Evolutionary conservation across 2,797 vertebrate genomes (phyloP).

Genomic region (Acestrorhynchus altus): DNA sequence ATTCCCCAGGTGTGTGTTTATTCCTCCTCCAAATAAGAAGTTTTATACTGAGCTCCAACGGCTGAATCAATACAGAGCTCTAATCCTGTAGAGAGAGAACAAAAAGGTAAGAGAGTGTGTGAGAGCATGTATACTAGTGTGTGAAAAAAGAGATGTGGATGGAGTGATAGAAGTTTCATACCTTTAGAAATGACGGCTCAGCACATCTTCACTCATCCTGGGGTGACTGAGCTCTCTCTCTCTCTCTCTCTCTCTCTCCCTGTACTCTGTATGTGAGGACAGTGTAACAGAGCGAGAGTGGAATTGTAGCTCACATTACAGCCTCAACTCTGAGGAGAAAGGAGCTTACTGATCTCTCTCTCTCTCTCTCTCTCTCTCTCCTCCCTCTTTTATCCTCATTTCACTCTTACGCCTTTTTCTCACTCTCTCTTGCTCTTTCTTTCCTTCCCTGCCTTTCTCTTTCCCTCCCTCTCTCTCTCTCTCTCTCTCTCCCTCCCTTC

Average conservation of each 20-base stretch:
- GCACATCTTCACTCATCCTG: slow-evolving; percentile 63
- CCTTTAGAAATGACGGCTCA: slow-evolving; percentile 47
- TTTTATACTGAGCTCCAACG: background rate
- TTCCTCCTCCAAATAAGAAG: background rate
- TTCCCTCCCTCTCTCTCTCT: slow-evolving; percentile 12
- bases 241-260: slow-evolving; percentile 19
- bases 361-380: slow-evolving; percentile 34
- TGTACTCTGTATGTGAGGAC: slow-evolving; percentile 56
- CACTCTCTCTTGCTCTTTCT: slow-evolving; percentile 33
- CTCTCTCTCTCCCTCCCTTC: slow-evolving; percentile 52
- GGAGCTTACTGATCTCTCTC: slow-evolving; percentile 15
- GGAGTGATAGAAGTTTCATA: background rate
- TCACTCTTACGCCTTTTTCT: slow-evolving; percentile 49
- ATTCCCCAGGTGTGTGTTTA: background rate
- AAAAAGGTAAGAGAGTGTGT: background rate
- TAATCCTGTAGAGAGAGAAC: slow-evolving; percentile 39
- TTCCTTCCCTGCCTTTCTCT: slow-evolving; percentile 20
- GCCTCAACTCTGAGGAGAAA: slow-evolving; percentile 39
- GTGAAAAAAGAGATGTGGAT: background rate
- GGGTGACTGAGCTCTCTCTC: slow-evolving; percentile 63
- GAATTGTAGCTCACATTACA: slow-evolving; percentile 33
- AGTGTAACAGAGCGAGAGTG: slow-evolving; percentile 41
- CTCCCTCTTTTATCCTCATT: slow-evolving; percentile 18
- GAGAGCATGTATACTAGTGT: background rate
- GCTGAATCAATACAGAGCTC: slow-evolving; percentile 48